Percentiles rank a stretch among this genome's conserved stretches.
These are phyloP conservation scores for Neodon shergylaensis DNA, from an alignment of 2,113 vertebrate genomes.

Conservation along the genomic window DNA sequence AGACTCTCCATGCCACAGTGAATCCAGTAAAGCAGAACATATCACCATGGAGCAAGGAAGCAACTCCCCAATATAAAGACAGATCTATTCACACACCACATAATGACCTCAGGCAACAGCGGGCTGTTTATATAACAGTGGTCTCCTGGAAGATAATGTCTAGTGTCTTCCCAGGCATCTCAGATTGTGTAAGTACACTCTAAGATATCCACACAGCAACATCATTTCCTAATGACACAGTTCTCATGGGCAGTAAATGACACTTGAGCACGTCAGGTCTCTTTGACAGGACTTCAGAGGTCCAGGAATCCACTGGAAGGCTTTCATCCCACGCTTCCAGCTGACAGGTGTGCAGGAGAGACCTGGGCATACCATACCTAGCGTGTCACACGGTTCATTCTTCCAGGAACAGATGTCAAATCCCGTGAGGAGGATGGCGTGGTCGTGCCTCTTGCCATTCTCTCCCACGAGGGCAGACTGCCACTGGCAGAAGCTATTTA, in stretches of 20 bases:
- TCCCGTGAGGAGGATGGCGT: constrained; percentile 96
- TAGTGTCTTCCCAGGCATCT: background rate
- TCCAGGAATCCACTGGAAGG: fast-evolving
- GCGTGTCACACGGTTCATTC: constrained; percentile 97
- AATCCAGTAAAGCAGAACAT: background rate
- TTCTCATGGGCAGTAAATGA: background rate
- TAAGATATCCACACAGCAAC: background rate
- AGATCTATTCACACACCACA: background rate
- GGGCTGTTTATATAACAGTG: too few species aligned
- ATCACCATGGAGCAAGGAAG: background rate
- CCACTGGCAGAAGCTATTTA: constrained; percentile 99
- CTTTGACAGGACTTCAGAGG: background rate
- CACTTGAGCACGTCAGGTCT: background rate
- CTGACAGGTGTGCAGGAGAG: background rate
- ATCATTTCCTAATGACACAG: too few species aligned
- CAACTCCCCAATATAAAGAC: background rate
- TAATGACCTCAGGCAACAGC: background rate
- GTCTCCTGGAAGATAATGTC: background rate
- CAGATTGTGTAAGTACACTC: background rate
- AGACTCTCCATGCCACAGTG: background rate
- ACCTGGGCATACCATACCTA: constrained; percentile 87
- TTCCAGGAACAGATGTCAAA: constrained; percentile 99
- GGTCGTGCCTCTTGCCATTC: constrained; percentile 95
- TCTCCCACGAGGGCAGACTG: constrained; percentile 95
- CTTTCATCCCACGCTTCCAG: background rate